Conservation (phyloP, 2,113 vertebrate genomes). For the Oreochromis niloticus region DNA sequence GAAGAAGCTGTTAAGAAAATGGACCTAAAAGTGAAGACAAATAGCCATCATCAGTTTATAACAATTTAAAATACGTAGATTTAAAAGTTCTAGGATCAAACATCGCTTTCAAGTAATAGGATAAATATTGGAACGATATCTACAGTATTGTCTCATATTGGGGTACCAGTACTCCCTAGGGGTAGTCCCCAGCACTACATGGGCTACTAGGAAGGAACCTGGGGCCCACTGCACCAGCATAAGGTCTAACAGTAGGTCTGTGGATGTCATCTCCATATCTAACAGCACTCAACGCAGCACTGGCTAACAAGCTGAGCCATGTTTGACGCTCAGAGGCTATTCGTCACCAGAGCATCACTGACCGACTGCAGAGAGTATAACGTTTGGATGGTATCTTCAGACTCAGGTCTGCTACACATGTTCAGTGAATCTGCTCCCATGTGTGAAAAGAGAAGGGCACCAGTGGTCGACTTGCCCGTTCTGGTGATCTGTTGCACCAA, state of each 20-base stretch:
- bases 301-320: neutral
- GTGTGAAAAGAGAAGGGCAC: neutral
- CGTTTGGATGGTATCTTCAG: neutral
- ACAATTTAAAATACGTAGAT: rapidly evolving
- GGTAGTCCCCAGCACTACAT: neutral
- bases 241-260: neutral
- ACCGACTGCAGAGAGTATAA: neutral
- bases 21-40: conserved; percentile 73
- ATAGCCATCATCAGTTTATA: neutral
- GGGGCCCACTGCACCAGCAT: neutral
- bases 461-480: rapidly evolving
- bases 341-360: too few relatives aligned
- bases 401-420: neutral
- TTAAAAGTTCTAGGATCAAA: neutral
- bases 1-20: conserved; percentile 99
- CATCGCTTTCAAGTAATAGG: neutral
- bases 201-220: neutral
- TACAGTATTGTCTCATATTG: neutral
- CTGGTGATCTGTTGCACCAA: neutral
- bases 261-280: neutral
- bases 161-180: neutral
- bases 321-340: neutral
- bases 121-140: neutral
- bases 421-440: neutral
- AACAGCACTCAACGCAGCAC: neutral